Evolutionary conservation across 2,888 invertebrate genomes (phyloP).

Genomic region (Xylota sylvarum): DNA sequence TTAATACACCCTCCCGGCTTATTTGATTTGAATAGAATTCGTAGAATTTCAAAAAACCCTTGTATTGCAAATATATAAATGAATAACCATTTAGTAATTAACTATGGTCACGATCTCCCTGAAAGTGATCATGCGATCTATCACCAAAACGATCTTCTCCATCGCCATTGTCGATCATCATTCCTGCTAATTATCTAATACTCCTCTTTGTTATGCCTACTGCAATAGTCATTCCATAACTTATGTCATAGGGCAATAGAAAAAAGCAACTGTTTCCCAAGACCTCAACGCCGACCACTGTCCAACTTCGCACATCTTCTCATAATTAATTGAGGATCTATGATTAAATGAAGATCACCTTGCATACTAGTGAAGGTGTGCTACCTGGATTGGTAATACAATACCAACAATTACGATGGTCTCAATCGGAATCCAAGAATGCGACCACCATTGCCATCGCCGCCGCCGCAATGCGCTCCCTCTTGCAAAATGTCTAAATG

Average conservation of each 20-base stretch:
- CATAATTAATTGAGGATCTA: constrained; percentile 71
- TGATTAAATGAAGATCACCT: constrained; percentile 77
- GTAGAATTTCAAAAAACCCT: too few relatives aligned
- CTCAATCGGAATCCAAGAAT: constrained; percentile 70
- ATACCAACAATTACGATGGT: constrained; percentile 56
- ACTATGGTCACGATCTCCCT: background rate
- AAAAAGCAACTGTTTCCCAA: constrained; percentile 45
- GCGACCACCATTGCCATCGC: constrained; percentile 40
- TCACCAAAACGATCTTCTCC: background rate
- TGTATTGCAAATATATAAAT: too few relatives aligned
- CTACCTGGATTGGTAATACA: constrained; percentile 27
- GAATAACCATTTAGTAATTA: constrained; percentile 4
- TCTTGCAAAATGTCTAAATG: constrained; percentile 76
- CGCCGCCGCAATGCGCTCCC: constrained; percentile 65
- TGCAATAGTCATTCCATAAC: constrained; percentile 4
- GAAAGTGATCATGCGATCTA: constrained; percentile 1
- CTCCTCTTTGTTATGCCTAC: constrained; percentile 5
- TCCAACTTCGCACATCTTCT: constrained; percentile 30
- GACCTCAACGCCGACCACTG: constrained; percentile 34
- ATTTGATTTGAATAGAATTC: too few relatives aligned
- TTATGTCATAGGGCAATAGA: constrained; percentile 53
- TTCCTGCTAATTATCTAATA: constrained; percentile 21
- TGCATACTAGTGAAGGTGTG: constrained; percentile 60
- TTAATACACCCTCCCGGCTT: too few relatives aligned
- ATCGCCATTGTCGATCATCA: background rate